A percentile compares a stretch with the other conserved stretches of the same genome.
phyloP scores from a whole-genome alignment of 2,797 vertebrate genomes.

The Discoglossus pictus region DNA sequence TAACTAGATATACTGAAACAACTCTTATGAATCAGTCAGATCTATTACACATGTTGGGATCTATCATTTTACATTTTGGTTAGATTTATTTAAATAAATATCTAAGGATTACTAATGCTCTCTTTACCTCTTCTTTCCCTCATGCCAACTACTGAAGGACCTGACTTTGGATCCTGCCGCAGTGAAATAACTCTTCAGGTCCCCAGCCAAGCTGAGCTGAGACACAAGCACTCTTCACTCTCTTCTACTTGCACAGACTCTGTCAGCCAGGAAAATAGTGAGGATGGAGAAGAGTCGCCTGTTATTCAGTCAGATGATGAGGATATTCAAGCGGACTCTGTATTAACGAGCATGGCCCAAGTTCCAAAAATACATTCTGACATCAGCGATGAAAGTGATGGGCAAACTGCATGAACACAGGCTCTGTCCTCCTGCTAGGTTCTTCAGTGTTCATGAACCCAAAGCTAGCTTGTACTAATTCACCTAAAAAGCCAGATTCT shows the following conservation, averaged over 20 bases:
- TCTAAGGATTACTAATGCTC: neutral
- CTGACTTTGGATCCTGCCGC: constrained; percentile 71
- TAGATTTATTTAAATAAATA: too few relatives aligned
- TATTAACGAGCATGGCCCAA: constrained; percentile 65
- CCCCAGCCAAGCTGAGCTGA: constrained; percentile 76
- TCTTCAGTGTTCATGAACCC: constrained; percentile 57
- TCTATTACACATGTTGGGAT: neutral
- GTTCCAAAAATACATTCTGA: constrained; percentile 67
- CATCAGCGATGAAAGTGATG: constrained; percentile 87
- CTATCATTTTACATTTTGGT: too few relatives aligned
- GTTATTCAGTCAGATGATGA: constrained; percentile 89
- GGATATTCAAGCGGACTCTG: constrained; percentile 83
- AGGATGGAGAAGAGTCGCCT: constrained; percentile 71
- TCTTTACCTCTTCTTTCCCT: neutral
- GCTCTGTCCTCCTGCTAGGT: neutral
- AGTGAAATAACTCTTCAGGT: constrained; percentile 85
- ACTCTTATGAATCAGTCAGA: too few relatives aligned
- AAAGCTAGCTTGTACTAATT: constrained; percentile 52
- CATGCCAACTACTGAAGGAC: constrained; percentile 63
- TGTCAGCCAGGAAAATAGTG: constrained; percentile 76
- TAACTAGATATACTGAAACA: too few relatives aligned
- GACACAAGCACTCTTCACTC: constrained; percentile 77
- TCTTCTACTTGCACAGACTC: constrained; percentile 79
- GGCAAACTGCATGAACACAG: constrained; percentile 61
- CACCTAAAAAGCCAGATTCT: constrained; percentile 54